Percentiles rank a stretch among this genome's conserved stretches.
These are phyloP conservation scores for Heliopora coerulea DNA, from an alignment of 92 coral and sea anemone species.

Conservation along the genomic window DNA sequence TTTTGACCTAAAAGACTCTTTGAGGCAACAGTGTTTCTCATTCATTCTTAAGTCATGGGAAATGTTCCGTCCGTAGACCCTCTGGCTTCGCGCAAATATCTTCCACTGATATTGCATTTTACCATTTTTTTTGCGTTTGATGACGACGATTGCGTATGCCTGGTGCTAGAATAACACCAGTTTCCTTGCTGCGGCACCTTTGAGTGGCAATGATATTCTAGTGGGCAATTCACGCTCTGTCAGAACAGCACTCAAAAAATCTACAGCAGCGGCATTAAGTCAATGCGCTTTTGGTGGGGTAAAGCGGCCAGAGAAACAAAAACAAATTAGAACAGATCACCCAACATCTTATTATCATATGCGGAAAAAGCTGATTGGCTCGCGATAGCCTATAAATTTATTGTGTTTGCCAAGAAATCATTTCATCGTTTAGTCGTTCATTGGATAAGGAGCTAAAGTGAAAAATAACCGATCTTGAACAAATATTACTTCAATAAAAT, in stretches of 20 bases:
- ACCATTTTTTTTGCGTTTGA: not conserved
- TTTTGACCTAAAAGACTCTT: no score
- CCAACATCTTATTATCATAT: slow-evolving; percentile 19
- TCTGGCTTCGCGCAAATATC: no score
- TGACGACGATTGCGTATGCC: not conserved
- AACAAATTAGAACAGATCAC: slow-evolving; percentile 17
- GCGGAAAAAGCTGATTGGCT: slow-evolving; percentile 1
- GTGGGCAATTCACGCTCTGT: slow-evolving; percentile 21
- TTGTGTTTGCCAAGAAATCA: no score
- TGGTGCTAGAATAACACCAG: slow-evolving; percentile 26
- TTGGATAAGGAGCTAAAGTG: no score
- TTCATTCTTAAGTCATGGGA: no score
- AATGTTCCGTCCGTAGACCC: no score
- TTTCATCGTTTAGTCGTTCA: no score
- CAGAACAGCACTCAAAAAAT: slow-evolving; percentile 22
- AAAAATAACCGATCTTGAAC: no score
- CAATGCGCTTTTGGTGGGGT: slow-evolving; percentile 19
- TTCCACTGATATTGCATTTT: no score
- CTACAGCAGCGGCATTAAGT: not conserved
- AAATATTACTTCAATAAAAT: no score
- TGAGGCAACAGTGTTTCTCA: no score
- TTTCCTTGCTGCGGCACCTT: slow-evolving; percentile 21
- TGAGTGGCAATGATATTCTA: slow-evolving; percentile 9
- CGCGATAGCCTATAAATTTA: no score
- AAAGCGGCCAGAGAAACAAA: slow-evolving; percentile 12